Evolutionary conservation across 23 tunicate genomes (phyloP).

Genomic region (Aplidium turbinatum): DNA sequence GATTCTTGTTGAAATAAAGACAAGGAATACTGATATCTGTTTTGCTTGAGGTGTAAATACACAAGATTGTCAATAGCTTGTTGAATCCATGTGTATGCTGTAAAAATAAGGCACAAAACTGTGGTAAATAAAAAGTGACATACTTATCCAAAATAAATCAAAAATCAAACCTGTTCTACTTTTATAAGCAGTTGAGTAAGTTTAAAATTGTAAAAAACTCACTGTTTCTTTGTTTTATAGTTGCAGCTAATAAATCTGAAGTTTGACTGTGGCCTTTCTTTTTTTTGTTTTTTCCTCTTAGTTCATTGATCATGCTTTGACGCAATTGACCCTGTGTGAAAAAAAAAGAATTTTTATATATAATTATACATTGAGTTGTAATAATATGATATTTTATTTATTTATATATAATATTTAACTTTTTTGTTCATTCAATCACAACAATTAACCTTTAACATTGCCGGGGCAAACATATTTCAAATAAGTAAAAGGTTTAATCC

Average conservation of each 20-base stretch:
- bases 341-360: background rate
- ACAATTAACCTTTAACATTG: too few species aligned
- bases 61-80: slow-evolving; percentile 81
- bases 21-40: slow-evolving; percentile 69
- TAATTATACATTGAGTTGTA: background rate
- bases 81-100: slow-evolving; percentile 65
- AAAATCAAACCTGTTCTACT: background rate
- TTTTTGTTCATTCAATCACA: background rate
- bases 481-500: too few species aligned
- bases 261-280: background rate
- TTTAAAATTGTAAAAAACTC: slow-evolving; percentile 5
- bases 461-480: too few species aligned
- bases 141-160: background rate
- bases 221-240: slow-evolving; percentile 49
- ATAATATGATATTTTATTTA: background rate
- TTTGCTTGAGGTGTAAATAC: slow-evolving; percentile 74
- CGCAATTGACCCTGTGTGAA: slow-evolving; percentile 67
- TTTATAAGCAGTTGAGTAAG: background rate
- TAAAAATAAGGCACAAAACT: too few species aligned
- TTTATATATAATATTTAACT: background rate
- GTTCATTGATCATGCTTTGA: slow-evolving; percentile 81
- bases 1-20: slow-evolving; percentile 90
- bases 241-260: slow-evolving; percentile 66
- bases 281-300: slow-evolving; percentile 37
- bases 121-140: too few species aligned